Conservation (phyloP, 2,888 invertebrate genomes). For the Schrankia costaestrigalis region DNA sequence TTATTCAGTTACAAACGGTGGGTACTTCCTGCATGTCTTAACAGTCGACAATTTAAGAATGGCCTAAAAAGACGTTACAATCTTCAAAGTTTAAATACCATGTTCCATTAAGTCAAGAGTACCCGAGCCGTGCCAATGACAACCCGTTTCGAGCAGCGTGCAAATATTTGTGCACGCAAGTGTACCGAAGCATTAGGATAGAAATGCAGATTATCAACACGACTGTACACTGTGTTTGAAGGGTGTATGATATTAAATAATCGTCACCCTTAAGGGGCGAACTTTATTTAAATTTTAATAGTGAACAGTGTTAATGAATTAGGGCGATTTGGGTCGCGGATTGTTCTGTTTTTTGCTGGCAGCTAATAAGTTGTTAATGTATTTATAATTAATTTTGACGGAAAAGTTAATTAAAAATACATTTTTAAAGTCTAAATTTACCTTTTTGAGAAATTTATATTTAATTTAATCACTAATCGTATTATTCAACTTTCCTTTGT, state of each 20-base stretch:
- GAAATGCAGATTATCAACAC: slow-evolving; percentile 60
- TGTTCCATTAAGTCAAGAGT: slow-evolving; percentile 68
- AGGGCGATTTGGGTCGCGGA: too few relatives aligned
- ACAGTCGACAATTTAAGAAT: not conserved
- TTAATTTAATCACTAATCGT: too few relatives aligned
- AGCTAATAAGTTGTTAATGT: too few relatives aligned
- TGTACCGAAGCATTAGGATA: slow-evolving; percentile 57
- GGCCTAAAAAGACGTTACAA: slow-evolving; percentile 9
- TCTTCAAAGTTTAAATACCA: slow-evolving; percentile 29
- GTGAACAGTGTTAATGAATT: not conserved
- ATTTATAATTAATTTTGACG: too few relatives aligned
- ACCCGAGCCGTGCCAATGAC: slow-evolving; percentile 55
- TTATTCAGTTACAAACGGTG: too few relatives aligned
- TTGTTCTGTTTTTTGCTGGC: too few relatives aligned
- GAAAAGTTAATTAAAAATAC: too few relatives aligned
- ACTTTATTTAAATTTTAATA: slow-evolving; percentile 5
- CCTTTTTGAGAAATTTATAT: too few relatives aligned
- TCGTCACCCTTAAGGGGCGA: slow-evolving; percentile 3
- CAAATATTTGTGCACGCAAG: slow-evolving; percentile 69
- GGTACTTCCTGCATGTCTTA: not conserved
- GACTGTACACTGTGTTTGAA: slow-evolving; percentile 45
- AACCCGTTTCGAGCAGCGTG: slow-evolving; percentile 62
- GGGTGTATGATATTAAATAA: slow-evolving; percentile 40
- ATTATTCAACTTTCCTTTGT: too few relatives aligned
- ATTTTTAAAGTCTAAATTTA: too few relatives aligned